Evolutionary conservation across 2,797 vertebrate genomes (phyloP).

Genomic region (Aplochiton taeniatus): DNA sequence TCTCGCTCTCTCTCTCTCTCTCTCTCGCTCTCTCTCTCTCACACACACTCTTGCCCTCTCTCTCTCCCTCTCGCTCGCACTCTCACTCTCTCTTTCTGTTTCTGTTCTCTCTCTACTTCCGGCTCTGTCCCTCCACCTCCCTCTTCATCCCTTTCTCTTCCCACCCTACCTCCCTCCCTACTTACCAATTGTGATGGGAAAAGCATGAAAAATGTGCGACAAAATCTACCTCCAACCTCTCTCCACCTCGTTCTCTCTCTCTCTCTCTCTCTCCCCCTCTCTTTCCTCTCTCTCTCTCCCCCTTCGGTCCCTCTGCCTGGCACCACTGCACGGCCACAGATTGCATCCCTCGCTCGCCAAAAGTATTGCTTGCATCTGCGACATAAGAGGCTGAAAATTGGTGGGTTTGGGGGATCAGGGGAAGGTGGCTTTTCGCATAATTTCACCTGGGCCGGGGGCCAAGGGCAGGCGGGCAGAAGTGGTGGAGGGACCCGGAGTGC

Average conservation of each 20-base stretch:
- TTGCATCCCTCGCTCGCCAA: conserved; percentile 48
- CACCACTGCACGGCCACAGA: conserved; percentile 55
- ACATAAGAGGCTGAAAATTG: conserved; percentile 55
- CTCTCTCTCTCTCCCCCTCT: conserved; percentile 22
- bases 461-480: conserved; percentile 33
- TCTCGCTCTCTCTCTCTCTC: too few species aligned
- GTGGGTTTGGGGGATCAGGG: conserved; percentile 33
- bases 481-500: conserved; percentile 30
- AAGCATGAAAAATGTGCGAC: too few species aligned
- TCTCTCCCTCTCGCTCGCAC: too few species aligned
- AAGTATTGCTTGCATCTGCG: conserved; percentile 55
- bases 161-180: not conserved
- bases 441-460: conserved; percentile 57
- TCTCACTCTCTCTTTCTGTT: too few species aligned
- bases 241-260: conserved; percentile 10
- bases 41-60: too few species aligned
- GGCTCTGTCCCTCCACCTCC: too few species aligned
- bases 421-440: conserved; percentile 49
- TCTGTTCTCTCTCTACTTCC: too few species aligned
- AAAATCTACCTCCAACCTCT: conserved; percentile 11
- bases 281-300: conserved; percentile 23
- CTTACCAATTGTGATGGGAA: too few species aligned
- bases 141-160: too few species aligned
- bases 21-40: too few species aligned
- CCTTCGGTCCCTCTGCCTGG: conserved; percentile 37